Base-by-base conservation (phyloP, 2,797 vertebrate species). In the Liparis tanakae region DNA sequence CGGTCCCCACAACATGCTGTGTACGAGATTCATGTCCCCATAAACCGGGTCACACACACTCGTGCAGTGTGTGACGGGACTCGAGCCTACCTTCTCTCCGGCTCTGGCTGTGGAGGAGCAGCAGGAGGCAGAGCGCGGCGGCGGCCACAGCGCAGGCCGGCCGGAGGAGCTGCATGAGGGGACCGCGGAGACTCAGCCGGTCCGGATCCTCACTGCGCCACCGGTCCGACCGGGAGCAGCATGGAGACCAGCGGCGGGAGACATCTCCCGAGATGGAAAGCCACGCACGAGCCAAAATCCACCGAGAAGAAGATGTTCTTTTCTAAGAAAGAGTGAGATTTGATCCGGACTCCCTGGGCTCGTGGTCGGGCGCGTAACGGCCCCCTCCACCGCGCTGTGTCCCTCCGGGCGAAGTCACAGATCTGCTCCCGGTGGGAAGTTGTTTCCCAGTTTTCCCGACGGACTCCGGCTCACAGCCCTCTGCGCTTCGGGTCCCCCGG, bases 131-230 rank as follows among this genome's bases (percentile, higher is more conserved):
- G 93, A 96, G 89, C 79, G 95, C 96, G 87, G 96, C 95, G 90
- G 95, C 96, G 66, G 94, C 93, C 93, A 97, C 90, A 92, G 95
- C 96, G 95, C 97, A 97, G 92, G 94, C 94, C 86, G 94, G 95
- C 89, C 96, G 96, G 89, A 94, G 94, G 90, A 95, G 94, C 96
- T 96, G 97, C 97, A 98, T 98, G 82, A 81, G 78, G 74, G 57
- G 46, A 65, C 66, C 68, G 88, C 58, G 77, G 76, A 89, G 92
- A 93, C 20, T 59, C 54, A 14, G 63, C 92, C 89, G 87, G 92
- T 93, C 94, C 88, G 92, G 92, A 90, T 73, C 76, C 68, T 84
- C 83, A 90, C 77, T 79, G 53, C 59, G 44, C 64, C 75, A 53
- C 70, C 79, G n/a, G 54, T 56, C 82, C 79, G 70, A 70, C 67